These are phyloP conservation scores for Psilopsiagon aurifrons DNA, from an alignment of 2,113 vertebrate genomes.

Conservation along the genomic window DNA sequence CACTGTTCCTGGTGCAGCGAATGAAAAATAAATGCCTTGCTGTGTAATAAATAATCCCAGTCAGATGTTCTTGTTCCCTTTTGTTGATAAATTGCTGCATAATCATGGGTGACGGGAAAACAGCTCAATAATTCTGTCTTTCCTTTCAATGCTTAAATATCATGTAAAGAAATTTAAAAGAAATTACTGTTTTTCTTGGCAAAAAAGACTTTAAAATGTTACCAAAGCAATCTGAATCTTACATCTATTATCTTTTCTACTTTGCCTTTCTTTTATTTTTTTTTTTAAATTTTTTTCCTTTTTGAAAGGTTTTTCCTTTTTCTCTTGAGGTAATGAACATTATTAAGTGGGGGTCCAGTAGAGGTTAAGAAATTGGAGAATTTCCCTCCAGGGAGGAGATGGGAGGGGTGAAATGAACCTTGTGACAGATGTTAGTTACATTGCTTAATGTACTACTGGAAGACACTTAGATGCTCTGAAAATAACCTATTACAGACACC, in stretches of 20 bases:
- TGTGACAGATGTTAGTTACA: constrained; percentile 40
- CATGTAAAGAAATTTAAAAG: background rate
- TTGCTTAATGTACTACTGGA: constrained; percentile 55
- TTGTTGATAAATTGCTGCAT: constrained; percentile 53
- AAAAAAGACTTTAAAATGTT: background rate
- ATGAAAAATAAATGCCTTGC: constrained; percentile 37
- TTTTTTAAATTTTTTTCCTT: background rate
- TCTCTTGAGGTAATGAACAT: constrained; percentile 26
- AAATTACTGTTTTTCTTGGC: constrained; percentile 40
- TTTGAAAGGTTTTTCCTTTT: background rate
- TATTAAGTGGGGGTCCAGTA: constrained; percentile 22
- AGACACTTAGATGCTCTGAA: constrained; percentile 38
- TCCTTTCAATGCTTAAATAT: constrained; percentile 22
- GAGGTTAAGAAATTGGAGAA: constrained; percentile 54
- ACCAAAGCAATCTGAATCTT: constrained; percentile 7
- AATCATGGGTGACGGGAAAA: constrained; percentile 32
- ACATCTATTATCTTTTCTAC: background rate
- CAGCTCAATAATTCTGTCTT: constrained; percentile 39
- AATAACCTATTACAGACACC: constrained; percentile 15
- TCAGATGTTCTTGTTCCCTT: constrained; percentile 34
- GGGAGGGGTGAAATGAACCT: constrained; percentile 43
- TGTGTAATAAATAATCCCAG: constrained; percentile 51
- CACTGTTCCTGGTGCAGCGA: constrained; percentile 29
- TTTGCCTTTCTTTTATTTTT: background rate
- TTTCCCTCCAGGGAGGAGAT: constrained; percentile 43